These are phyloP conservation scores for Aurelia aurita complex sp. Pacific DNA, from an alignment of 30 jellyfish, hydroid and myxozoan genomes.

Conservation along the genomic window DNA sequence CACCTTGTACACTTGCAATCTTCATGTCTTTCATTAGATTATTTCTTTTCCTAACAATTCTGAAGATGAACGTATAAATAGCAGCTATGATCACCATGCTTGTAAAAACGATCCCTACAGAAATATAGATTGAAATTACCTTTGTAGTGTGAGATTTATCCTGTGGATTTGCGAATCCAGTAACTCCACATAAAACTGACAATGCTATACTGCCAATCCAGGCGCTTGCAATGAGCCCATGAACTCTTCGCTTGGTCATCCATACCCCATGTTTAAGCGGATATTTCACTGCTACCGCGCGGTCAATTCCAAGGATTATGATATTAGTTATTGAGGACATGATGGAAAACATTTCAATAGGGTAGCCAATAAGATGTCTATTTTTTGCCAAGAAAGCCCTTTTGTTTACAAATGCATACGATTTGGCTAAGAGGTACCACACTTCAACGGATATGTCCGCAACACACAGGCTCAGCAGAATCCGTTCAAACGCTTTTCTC, in stretches of 20 bases:
- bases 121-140: neutral
- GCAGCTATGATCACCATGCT: constrained; percentile 9
- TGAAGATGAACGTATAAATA: constrained; percentile 9
- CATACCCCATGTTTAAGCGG: constrained; percentile 43
- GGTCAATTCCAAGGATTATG: constrained; percentile 44
- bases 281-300: constrained; percentile 40
- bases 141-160: neutral
- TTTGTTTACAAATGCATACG: neutral
- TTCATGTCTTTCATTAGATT: neutral
- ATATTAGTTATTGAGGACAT: constrained; percentile 47
- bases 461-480: constrained; percentile 36
- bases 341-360: constrained; percentile 12
- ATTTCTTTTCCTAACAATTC: neutral
- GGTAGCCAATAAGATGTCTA: neutral
- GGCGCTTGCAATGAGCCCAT: constrained; percentile 21
- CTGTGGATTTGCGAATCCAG: constrained; percentile 16
- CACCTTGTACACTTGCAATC: no score
- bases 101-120: constrained; percentile 6
- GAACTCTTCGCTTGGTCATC: constrained; percentile 35
- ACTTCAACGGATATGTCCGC: constrained; percentile 34
- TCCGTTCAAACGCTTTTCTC: constrained; percentile 22
- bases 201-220: constrained; percentile 38
- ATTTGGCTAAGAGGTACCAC: neutral
- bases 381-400: neutral
- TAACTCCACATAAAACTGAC: constrained; percentile 3